Base-by-base conservation (phyloP, 92 coral and sea anemone species). In the Nematostella vectensis region DNA sequence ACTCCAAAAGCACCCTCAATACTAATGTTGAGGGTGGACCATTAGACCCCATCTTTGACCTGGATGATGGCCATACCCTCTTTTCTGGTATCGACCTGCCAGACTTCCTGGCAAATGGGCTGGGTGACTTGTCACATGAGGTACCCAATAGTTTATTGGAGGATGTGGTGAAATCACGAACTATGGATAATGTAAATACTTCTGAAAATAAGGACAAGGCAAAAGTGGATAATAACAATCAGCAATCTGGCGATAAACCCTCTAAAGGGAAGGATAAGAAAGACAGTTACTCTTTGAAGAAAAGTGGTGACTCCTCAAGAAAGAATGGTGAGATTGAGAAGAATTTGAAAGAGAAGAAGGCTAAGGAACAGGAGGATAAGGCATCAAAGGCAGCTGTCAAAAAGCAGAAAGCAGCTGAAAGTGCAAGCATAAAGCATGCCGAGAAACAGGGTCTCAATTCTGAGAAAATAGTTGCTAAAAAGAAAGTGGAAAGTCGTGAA, bases 1-100 rank as follows among this genome's bases (percentile, higher is more conserved):
- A 67, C 50, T 21, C 40, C 45, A 48, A 49, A 24, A 78, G 79
- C 63, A 61, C 79, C 39, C 69, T 78, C 20, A 78, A 78, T 31
- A 64, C 74, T 10, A 43, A 64, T 25, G 22, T 37, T 25, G 63
- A 24, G 25, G 51, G 68, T 25, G 60, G 36, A 16, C 29, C 25
- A 1, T 56, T 45, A 28, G 49, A 72, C 45, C 68, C 76, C 20
- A 18, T 53, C n/a, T 37, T 48, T 31, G 65, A 27, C 11, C 19
- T 49, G 25, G 57, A 10, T 2, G 57, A 61, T 1, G 17, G 25
- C n/a, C 19, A 49, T 16, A 54, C 27, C 10, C 51, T 58, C 27
- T 66, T 74, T 67, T 68, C 21, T 39, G 4, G 21, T 9, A 48
- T 58, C 20, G 62, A 55, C 6, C 55, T 54, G 15, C 63, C 63